Conservation (phyloP, 2,797 vertebrate genomes). For the Leuciscus waleckii region DNA sequence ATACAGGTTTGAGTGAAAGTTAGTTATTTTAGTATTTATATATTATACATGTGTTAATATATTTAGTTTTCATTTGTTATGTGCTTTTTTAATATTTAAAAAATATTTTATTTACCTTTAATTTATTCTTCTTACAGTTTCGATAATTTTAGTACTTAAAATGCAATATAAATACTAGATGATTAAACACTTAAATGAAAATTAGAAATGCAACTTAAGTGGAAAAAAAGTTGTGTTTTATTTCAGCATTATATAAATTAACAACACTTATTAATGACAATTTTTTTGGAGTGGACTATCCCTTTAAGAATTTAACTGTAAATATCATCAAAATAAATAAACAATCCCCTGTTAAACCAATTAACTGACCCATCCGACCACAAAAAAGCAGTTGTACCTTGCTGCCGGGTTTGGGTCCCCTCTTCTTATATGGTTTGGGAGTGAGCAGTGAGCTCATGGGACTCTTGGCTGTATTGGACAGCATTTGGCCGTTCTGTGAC, state of each 20-base stretch:
- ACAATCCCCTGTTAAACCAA: not conserved
- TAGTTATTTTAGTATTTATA: not conserved
- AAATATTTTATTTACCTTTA: not conserved
- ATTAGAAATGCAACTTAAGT: too few species aligned
- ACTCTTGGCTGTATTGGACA: conserved; percentile 72
- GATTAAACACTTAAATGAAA: too few species aligned
- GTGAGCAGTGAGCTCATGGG: conserved; percentile 70
- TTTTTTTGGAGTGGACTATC: not conserved
- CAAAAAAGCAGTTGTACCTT: conserved; percentile 78
- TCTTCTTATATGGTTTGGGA: conserved; percentile 86
- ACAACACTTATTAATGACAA: not conserved
- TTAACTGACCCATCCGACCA: not conserved
- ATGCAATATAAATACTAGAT: too few species aligned
- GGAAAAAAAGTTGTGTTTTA: not conserved
- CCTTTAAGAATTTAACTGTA: not conserved
- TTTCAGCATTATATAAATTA: not conserved
- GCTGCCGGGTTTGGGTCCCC: conserved; percentile 86
- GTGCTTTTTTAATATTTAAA: not conserved
- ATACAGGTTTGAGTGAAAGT: not conserved
- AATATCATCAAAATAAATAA: not conserved
- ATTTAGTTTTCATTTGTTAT: not conserved
- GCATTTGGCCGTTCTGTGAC: conserved; percentile 79
- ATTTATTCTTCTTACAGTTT: not conserved
- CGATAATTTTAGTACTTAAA: not conserved
- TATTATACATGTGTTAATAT: not conserved